Conservation (phyloP, 2,888 invertebrate genomes). For the Tetragnatha montana region DNA sequence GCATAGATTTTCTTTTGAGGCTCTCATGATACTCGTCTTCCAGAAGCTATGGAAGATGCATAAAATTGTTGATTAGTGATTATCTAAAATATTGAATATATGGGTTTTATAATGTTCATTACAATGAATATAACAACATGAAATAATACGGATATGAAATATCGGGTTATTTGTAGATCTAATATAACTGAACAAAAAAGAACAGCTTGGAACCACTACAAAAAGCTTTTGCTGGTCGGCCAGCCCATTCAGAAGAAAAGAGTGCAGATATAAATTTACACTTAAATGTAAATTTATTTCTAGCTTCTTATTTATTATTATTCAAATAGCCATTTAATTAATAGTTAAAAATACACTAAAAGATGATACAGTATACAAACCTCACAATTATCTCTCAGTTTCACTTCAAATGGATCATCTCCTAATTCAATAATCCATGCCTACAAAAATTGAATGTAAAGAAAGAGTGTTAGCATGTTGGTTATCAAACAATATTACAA, state of each 20-base stretch:
- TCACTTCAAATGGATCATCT: constrained; percentile 99
- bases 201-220: no score
- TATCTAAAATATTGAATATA: no score
- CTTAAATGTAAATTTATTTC: no score
- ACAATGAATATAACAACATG: no score
- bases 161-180: no score
- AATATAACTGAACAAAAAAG: no score
- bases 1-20: constrained; percentile 89
- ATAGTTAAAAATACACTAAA: not conserved
- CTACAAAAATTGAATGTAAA: constrained; percentile 81
- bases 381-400: constrained; percentile 95
- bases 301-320: no score
- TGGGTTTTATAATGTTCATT: no score
- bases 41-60: constrained; percentile 79
- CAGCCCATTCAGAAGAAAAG: no score
- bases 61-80: not conserved
- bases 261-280: no score
- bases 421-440: constrained; percentile 93
- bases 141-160: no score
- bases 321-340: not conserved
- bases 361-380: constrained; percentile 71
- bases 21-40: constrained; percentile 97
- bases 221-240: no score
- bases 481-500: not conserved
- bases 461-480: not conserved